Percentiles rank a stretch among this genome's conserved stretches.
phyloP scores from a whole-genome alignment of 2,797 vertebrate species.

The Limosa lapponica region DNA sequence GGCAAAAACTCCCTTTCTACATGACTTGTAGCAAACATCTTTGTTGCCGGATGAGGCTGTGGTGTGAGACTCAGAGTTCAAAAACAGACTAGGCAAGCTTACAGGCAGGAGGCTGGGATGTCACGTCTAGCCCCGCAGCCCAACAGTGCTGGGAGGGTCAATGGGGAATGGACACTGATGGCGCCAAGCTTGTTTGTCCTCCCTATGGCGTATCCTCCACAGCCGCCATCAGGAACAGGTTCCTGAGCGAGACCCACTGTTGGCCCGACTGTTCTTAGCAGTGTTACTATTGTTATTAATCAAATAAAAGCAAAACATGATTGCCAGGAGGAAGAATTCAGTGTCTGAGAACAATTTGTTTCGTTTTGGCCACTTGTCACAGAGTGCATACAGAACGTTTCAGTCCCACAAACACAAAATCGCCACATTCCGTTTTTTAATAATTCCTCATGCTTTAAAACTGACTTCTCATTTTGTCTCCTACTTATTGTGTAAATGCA shows the following conservation, averaged over 20 bases:
- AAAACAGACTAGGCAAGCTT: background rate
- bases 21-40: fast-evolving
- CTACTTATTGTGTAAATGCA: background rate
- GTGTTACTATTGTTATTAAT: background rate
- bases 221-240: background rate
- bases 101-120: background rate
- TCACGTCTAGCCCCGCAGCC: background rate
- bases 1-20: background rate
- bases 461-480: background rate
- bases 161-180: no score
- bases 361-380: background rate
- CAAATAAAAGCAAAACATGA: background rate
- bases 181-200: background rate
- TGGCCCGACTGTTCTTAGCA: background rate
- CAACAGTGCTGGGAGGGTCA: background rate
- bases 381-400: background rate
- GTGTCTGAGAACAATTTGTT: background rate
- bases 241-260: background rate
- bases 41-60: background rate
- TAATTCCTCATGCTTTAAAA: background rate
- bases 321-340: background rate
- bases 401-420: background rate
- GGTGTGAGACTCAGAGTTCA: background rate
- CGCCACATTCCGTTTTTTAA: background rate
- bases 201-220: fast-evolving